Conservation (phyloP, 2,797 vertebrate species). For the Lepilemur ruficaudatus region DNA sequence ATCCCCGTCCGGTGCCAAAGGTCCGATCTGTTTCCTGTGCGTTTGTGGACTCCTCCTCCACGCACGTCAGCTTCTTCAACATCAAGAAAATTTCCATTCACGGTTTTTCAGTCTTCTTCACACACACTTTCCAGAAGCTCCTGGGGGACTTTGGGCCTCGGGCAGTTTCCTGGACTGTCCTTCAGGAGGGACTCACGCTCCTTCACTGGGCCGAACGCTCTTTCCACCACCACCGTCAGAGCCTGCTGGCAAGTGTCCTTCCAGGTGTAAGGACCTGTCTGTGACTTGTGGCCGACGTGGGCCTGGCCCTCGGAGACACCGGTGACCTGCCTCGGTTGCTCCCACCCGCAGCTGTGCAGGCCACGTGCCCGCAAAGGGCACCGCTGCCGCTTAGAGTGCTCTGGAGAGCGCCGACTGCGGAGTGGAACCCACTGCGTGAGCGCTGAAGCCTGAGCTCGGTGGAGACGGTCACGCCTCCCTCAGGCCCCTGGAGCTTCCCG, state of each 20-base stretch:
- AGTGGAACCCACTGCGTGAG: rapidly evolving
- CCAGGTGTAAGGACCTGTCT: neutral
- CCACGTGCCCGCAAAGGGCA: neutral
- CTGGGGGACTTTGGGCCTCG: neutral
- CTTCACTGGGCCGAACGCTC: too few species aligned
- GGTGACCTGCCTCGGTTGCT: neutral
- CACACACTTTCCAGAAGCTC: neutral
- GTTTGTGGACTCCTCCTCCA: neutral
- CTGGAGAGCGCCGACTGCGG: too few species aligned
- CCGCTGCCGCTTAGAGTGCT: neutral
- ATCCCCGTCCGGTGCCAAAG: too few species aligned
- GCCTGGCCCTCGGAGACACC: neutral
- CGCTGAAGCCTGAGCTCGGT: too few species aligned
- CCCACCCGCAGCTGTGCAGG: neutral
- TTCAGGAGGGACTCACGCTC: too few species aligned
- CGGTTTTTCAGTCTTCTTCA: neutral
- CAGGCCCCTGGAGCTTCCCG: too few species aligned
- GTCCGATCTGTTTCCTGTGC: neutral
- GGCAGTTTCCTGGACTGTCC: neutral
- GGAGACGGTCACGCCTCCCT: too few species aligned
- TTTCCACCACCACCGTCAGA: neutral
- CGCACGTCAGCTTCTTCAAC: neutral
- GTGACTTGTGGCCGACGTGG: too few species aligned
- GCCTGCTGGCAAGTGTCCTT: neutral
- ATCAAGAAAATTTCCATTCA: neutral